Conservation (phyloP, 23 tunicate genomes). For the Styela clava region DNA sequence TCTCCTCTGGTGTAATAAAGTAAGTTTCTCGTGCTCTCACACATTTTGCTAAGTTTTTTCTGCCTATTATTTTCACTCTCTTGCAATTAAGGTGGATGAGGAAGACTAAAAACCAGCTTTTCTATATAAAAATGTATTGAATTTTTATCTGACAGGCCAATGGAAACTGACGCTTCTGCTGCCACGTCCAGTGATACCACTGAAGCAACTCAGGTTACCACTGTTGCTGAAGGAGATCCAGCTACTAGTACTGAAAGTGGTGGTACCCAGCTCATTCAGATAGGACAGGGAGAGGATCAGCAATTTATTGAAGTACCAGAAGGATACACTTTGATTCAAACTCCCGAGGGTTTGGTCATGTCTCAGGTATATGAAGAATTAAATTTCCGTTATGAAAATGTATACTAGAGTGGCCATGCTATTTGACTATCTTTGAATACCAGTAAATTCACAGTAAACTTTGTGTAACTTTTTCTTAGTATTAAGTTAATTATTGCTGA, state of each 20-base stretch:
- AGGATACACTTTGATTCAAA: conserved; percentile 91
- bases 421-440: not conserved
- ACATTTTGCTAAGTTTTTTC: too few species aligned
- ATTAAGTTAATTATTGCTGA: too few species aligned
- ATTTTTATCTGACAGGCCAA: conserved; percentile 9
- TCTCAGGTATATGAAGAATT: conserved; percentile 98
- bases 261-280: conserved; percentile 83
- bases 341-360: conserved; percentile 94
- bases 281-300: conserved; percentile 93
- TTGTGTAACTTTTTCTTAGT: not conserved
- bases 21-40: too few species aligned
- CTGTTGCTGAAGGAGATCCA: conserved; percentile 28
- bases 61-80: too few species aligned
- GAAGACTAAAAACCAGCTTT: too few species aligned
- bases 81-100: too few species aligned
- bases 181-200: conserved; percentile 1
- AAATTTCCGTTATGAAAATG: too few species aligned
- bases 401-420: conserved; percentile 5
- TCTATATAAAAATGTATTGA: too few species aligned
- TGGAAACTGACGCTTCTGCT: conserved; percentile 17
- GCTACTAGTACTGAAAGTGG: conserved; percentile 23
- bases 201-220: conserved; percentile 31
- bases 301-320: conserved; percentile 96
- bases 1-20: too few species aligned
- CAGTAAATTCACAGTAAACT: not conserved